Base-by-base conservation (phyloP, 2,888 invertebrate species). In the Tachina lurida region DNA sequence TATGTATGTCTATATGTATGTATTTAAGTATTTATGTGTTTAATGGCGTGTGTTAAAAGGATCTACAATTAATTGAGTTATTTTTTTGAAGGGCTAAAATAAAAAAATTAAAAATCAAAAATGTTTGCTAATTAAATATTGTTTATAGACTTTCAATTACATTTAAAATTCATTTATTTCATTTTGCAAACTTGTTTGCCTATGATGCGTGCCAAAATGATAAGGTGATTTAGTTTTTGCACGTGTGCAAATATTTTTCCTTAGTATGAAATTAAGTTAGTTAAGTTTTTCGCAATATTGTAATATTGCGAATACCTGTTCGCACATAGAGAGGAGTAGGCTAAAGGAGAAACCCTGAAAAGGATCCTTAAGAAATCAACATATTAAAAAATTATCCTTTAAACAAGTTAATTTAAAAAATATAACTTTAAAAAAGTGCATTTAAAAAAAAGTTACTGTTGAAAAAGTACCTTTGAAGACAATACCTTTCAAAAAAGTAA, bases 21-120 rank as follows among this genome's bases (percentile, higher is more conserved):
- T 54, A 49, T 10, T 13, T 7, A 41, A 2, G 9, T 43, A 39
- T 31, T n/a, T 73, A 15, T 71, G 22, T 17, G 1, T 41, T 22
- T n/a, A 9, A n/a, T 41, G 41, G 17, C 19, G 70, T 70, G 70
- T 56, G 9, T 47, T 12, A 43, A 39, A 54, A 56, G 13, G 47
- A 39, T 56, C 45, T 58, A 71, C 71, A 45, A 60, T 74, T 49
- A 74, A 63, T 63, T 63, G 63, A 63, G 52, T 75, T 73, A 47
- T 41, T 43, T 54, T n/a, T 63, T n/a, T 63, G n/a, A 54, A 63
- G 39, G 41, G 15, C 15, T 54, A 5, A 75, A 49, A 62, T 74
- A 15, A 74, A 15, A 74, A 60, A 39, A 63, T n/a, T 3, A 19
- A 52, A 75, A 63, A 41, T 13, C 10, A 58, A 41, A 77, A 68